Base-by-base conservation (phyloP, 2,113 vertebrate genomes). In the Danio rerio region DNA sequence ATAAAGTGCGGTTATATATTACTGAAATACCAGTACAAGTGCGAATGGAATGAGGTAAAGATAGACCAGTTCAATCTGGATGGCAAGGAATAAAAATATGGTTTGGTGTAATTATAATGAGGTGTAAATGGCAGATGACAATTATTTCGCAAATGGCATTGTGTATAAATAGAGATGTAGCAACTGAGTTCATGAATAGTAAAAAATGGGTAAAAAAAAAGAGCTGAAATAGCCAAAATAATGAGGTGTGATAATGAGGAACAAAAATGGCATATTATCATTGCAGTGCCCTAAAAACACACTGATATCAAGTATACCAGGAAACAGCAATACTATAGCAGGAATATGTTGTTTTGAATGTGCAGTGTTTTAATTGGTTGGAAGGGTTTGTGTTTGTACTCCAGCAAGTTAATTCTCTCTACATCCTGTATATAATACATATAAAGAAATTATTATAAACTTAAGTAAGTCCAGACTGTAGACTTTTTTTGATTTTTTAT, bases 201-300 rank as follows among this genome's bases (percentile, higher is more conserved):
- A 18, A 11, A 66, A 68, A 47, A 31, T 68, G 43, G n/a, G 43
- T 16, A 68, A 68, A 47, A 66, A 18, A 9, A 42, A 18, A 31
- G 1, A 31, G 31, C 42, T 11, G 5, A 68, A 68, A 68, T 18
- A 68, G 63, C 45, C 9, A 11, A 66, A 45, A 68, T 68, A 68
- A 68, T 47, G 42, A 45, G 63, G 42, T 68, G 18, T 9, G 42
- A 65, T 43, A 65, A 66, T 43, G 63, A 66, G 16, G 65, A 45
- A 68, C 42, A 68, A 45, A 47, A 68, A 68, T 18, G 65, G 43
- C 43, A n/a, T n/a, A n/a, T n/a, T n/a, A n/a, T n/a, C n/a, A n/a
- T n/a, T n/a, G n/a, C n/a, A 68, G 18, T n/a, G 15, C 4, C 43
- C 15, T 45, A 16, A 68, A 61, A 61, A 56, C 45, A 68, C 9